Conservation (phyloP, 1,140 invertebrate genomes). For the Stegodyphus mimosarum region DNA sequence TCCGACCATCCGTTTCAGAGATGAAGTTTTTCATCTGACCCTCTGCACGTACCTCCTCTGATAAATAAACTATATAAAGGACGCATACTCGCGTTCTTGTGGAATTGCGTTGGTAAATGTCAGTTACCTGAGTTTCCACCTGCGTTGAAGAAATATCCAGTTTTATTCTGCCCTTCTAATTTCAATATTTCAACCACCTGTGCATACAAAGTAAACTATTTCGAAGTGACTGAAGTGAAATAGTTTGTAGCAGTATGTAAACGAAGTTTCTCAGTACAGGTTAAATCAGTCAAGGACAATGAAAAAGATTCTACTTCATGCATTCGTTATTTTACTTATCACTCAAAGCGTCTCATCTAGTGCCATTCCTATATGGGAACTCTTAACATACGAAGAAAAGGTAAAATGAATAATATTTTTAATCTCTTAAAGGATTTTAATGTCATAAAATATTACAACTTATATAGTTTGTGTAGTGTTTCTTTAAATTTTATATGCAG, state of each 20-base stretch:
- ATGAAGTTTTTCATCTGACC: slow-evolving; percentile 22
- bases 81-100: background rate
- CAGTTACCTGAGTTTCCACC: no score
- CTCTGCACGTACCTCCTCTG: background rate
- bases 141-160: no score
- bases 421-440: no score
- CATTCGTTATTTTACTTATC: background rate
- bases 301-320: background rate
- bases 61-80: background rate
- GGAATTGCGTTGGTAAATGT: background rate
- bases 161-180: no score
- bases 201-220: no score
- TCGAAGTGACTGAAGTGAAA: no score
- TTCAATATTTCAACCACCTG: no score
- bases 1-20: slow-evolving; percentile 41
- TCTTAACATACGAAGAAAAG: slow-evolving; percentile 56
- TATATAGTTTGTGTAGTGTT: no score
- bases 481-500: no score
- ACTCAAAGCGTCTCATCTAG: slow-evolving; percentile 20
- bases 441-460: no score
- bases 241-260: no score
- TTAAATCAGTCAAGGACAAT: background rate
- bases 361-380: slow-evolving; percentile 49
- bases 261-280: no score
- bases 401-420: background rate